Conservation (phyloP, 2,888 invertebrate genomes). For the Gerosis bhagava region DNA sequence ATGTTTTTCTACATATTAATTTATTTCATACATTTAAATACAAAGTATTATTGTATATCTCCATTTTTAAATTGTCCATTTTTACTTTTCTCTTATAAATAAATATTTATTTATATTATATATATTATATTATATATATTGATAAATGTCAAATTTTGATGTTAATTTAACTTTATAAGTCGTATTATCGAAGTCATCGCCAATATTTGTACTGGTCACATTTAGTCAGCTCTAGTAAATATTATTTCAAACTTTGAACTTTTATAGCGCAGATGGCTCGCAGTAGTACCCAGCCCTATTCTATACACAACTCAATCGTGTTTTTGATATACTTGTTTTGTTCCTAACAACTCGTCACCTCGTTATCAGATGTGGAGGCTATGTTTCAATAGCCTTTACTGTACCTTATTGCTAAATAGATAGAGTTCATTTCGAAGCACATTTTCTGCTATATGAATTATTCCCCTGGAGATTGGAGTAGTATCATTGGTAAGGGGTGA, state of each 20-base stretch:
- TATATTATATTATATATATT: too few relatives aligned
- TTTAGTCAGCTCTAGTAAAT: neutral
- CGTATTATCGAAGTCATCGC: neutral
- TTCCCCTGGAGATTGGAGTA: conserved; percentile 37
- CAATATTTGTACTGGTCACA: neutral
- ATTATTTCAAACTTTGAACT: conserved; percentile 7
- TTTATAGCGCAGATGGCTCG: conserved; percentile 15
- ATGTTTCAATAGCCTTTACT: too few relatives aligned
- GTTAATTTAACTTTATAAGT: too few relatives aligned
- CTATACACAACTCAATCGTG: conserved; percentile 18
- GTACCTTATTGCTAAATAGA: neutral
- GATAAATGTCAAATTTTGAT: too few relatives aligned
- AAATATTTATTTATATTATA: too few relatives aligned
- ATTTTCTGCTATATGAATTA: neutral
- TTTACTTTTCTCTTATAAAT: too few relatives aligned
- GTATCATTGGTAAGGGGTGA: conserved; percentile 42
- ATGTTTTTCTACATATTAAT: too few relatives aligned
- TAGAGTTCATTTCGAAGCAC: neutral
- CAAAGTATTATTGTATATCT: too few relatives aligned
- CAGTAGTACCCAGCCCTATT: neutral
- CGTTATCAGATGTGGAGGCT: too few relatives aligned
- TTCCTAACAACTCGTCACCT: conserved; percentile 19
- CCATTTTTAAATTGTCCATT: too few relatives aligned
- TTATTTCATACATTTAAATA: too few relatives aligned
- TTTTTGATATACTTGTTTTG: conserved; percentile 23